phyloP scores from a whole-genome alignment of 2,113 vertebrate genomes.

The Xiphias gladius region DNA sequence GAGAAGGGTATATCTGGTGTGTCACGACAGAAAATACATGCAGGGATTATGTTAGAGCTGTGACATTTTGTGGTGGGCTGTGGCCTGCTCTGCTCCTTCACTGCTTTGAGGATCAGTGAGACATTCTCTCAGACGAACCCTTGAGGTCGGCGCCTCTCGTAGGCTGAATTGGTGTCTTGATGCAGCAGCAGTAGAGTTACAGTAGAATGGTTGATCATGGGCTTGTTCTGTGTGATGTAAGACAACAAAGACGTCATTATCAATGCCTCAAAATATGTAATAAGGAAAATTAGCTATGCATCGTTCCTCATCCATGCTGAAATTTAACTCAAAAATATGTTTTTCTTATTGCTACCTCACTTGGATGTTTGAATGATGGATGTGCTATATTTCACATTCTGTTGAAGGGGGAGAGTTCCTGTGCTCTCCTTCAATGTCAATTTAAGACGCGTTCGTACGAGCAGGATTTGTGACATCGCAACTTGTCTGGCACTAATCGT shows the following conservation, averaged over 20 bases:
- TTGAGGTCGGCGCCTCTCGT: conserved; percentile 43
- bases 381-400: no score
- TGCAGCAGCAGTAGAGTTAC: conserved; percentile 36
- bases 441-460: background rate
- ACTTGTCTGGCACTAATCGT: background rate
- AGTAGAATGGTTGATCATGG: conserved; percentile 27
- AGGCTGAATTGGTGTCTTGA: conserved; percentile 62
- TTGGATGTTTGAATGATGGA: no score
- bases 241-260: conserved; percentile 55
- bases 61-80: conserved; percentile 76
- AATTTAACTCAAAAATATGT: background rate
- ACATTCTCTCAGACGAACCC: conserved; percentile 44
- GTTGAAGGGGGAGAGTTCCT: no score
- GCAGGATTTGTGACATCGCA: background rate
- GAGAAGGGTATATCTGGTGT: conserved; percentile 17
- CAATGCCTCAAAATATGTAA: background rate
- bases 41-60: conserved; percentile 66
- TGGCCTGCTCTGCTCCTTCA: conserved; percentile 61
- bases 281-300: background rate
- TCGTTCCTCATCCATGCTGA: background rate
- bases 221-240: conserved; percentile 6
- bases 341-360: background rate
- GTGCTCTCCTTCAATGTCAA: no score
- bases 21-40: conserved; percentile 45
- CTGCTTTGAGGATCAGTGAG: conserved; percentile 64